Evolutionary conservation across 2,888 invertebrate species (phyloP), one percentile per base, ranked within the genome.

Genomic region (Candidula unifasciata): DNA sequence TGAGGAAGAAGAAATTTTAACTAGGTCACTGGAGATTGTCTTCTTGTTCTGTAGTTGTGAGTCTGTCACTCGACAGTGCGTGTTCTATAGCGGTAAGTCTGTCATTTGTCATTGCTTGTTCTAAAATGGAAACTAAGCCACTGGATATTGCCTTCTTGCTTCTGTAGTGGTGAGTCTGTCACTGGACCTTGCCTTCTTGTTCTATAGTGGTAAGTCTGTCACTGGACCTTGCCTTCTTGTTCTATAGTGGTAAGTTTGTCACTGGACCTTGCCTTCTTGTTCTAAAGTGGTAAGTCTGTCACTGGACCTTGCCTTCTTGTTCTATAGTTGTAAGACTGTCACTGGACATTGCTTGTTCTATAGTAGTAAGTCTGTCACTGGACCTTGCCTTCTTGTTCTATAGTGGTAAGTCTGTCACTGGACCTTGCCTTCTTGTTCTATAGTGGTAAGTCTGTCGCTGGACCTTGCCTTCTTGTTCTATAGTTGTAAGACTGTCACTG

Each of bases 321-420:
- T 24, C 24, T n/a, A 60, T 24, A 3, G 3, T 24, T 60, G 18
- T n/a, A 60, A 18, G 18, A 3, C 24, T 60, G 60, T 3, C 18
- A 24, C 18, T 8, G 5, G 5, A n/a, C 8, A 60, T 24, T 60
- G 60, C 5, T 10, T 18, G 60, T 60, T 93, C 87, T 93, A 93
- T 86, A 93, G 93, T 88, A 93, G 93, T 93, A 60, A n/a, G 60
- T 60, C n/a, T 60, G n/a, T 60, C 60, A 60, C 60, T 16, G 60
- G 44, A 44, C 60, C 5, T 60, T 60, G 18, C 60, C 3, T n/a
- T 60, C 60, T 60, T 60, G 60, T 24, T 24, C 24, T n/a, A 60
- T 24, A 3, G 3, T 24, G 5, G 18, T n/a, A 60, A 18, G 18
- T 18, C 24, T 60, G 60, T 3, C 18, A 24, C 18, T 8, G 5